phyloP scores from a whole-genome alignment of 2,888 invertebrate genomes.

The Amiota minor region DNA sequence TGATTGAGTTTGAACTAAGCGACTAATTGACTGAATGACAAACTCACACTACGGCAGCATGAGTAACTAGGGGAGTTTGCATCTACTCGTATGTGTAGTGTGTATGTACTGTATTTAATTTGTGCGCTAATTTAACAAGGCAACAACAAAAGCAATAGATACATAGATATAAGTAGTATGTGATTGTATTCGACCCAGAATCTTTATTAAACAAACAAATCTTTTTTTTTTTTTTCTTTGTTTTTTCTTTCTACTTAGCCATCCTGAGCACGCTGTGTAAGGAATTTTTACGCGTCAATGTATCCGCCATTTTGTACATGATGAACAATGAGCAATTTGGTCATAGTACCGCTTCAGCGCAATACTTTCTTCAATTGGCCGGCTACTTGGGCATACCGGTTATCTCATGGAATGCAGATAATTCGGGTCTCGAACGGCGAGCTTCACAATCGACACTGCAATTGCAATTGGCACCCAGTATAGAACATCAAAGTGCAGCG shows the following conservation, averaged over 20 bases:
- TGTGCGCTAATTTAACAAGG: too few species aligned
- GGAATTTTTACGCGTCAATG: slow-evolving; percentile 90
- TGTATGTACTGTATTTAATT: neutral
- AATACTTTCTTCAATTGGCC: slow-evolving; percentile 93
- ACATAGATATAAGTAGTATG: too few species aligned
- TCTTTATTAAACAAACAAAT: neutral
- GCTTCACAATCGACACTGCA: slow-evolving; percentile 92
- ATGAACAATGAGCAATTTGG: slow-evolving; percentile 97
- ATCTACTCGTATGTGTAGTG: neutral
- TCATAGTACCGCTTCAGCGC: slow-evolving; percentile 92
- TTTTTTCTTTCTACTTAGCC: slow-evolving; percentile 74
- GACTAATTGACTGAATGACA: slow-evolving; percentile 20
- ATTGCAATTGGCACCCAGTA: slow-evolving; percentile 94
- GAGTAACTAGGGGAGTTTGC: neutral
- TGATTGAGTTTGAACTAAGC: slow-evolving; percentile 3
- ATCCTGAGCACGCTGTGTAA: slow-evolving; percentile 91
- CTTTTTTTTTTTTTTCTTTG: neutral
- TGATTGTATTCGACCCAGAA: neutral
- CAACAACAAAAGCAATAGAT: neutral
- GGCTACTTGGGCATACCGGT: slow-evolving; percentile 96
- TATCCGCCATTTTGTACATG: slow-evolving; percentile 93
- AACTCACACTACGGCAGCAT: neutral
- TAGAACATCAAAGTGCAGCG: slow-evolving; percentile 95
- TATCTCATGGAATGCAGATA: slow-evolving; percentile 98
- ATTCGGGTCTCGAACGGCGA: slow-evolving; percentile 87